Conservation (phyloP, 2,797 vertebrate genomes). For the Apogon hyalosoma region DNA sequence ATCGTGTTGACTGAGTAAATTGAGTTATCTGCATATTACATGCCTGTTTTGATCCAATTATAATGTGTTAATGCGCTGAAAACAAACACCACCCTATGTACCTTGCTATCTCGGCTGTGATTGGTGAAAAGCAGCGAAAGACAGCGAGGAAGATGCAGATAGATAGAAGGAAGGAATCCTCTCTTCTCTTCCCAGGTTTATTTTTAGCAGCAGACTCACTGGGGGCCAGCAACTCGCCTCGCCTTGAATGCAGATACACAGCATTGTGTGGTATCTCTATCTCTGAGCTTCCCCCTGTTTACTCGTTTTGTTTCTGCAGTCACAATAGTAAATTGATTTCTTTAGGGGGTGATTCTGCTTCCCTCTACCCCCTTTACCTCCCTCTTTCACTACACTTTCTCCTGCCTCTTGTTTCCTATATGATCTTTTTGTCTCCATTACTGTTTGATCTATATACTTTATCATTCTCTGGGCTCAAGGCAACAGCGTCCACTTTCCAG, state of each 20-base stretch:
- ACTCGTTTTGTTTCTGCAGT: constrained; percentile 26
- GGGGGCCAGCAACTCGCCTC: constrained; percentile 65
- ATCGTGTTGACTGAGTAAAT: constrained; percentile 4
- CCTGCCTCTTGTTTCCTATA: not conserved
- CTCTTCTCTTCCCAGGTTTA: constrained; percentile 66
- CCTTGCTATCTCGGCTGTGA: constrained; percentile 24
- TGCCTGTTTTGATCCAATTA: not conserved
- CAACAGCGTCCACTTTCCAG: constrained; percentile 2
- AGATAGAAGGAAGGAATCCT: constrained; percentile 56
- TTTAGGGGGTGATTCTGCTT: not conserved
- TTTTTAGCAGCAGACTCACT: constrained; percentile 80
- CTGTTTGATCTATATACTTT: constrained; percentile 29
- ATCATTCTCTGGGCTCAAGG: constrained; percentile 8
- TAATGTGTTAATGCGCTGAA: constrained; percentile 16
- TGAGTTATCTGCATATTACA: not conserved
- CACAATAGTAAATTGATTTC: not conserved
- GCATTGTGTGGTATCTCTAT: constrained; percentile 27
- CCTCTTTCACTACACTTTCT: not conserved
- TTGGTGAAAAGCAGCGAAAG: constrained; percentile 36
- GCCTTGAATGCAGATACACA: constrained; percentile 71
- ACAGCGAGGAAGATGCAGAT: constrained; percentile 44
- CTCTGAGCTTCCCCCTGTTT: constrained; percentile 22
- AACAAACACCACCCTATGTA: constrained; percentile 5
- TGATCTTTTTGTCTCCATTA: not conserved
- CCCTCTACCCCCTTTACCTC: not conserved